phyloP scores from a whole-genome alignment of 2,113 vertebrate genomes.

The Glareola pratincola region DNA sequence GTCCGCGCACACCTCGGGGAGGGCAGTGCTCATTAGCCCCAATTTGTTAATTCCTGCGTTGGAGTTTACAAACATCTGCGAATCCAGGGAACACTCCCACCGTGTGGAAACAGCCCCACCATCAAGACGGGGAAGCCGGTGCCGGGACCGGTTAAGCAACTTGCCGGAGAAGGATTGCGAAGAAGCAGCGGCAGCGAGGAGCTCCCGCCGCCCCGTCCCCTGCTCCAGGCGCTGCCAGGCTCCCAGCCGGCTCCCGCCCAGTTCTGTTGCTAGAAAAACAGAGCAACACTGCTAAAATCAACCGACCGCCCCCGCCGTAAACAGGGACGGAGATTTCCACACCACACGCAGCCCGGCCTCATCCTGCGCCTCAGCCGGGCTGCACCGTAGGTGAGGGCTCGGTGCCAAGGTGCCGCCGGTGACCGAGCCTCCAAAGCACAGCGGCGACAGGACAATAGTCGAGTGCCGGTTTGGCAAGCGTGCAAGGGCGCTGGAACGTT shows the following conservation, averaged over 20 bases:
- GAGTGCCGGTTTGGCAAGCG: not conserved
- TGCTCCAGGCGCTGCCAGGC: slow-evolving; percentile 39
- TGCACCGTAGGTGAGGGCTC: not conserved
- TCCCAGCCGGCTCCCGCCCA: slow-evolving; percentile 19
- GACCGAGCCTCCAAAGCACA: not conserved
- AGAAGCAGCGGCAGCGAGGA: not conserved
- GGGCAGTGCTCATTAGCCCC: not conserved
- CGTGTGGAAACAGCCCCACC: slow-evolving; percentile 24
- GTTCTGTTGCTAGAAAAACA: not conserved
- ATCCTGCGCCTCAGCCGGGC: not conserved
- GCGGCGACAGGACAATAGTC: not conserved
- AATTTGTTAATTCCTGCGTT: slow-evolving; percentile 46
- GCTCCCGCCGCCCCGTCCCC: not conserved
- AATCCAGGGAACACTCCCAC: slow-evolving; percentile 38
- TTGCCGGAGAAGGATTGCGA: not conserved
- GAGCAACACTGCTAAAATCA: not conserved
- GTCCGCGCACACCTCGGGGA: not conserved
- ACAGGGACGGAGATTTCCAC: not conserved
- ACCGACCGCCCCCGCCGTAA: not conserved
- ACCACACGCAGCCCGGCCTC: not conserved
- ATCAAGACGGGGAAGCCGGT: not conserved
- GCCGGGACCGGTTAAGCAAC: slow-evolving; percentile 32
- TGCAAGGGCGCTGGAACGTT: not conserved
- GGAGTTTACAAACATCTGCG: slow-evolving; percentile 56
- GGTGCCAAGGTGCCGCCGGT: not conserved